Evolutionary conservation across 2,797 vertebrate genomes (phyloP), one percentile per base, ranked within the genome.

Genomic region (Urosaurus nigricauda): DNA sequence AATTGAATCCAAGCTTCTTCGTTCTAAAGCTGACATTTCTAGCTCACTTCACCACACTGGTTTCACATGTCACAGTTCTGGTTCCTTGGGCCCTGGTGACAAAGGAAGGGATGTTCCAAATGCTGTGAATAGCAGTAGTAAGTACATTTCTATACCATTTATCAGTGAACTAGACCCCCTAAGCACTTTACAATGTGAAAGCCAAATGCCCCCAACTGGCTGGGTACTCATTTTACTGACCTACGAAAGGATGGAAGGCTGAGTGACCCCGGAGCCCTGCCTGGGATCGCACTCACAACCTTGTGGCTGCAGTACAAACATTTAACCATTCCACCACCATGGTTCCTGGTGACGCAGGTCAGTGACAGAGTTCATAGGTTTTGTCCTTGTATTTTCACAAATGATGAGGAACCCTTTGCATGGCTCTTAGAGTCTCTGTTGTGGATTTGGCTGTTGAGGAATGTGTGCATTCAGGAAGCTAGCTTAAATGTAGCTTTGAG

Each of bases 401-500:
- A 40, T 79, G 82, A 16, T 47, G 43, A 79, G 43, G 51, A 58
- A 60, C 65, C 12, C 51, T 56, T 29, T 60, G 37, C 29, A 26
- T 43, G 7, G 21, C 58, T 77, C 32, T 65, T 37, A 51, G 71
- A 6, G 32, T 35, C 16, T 43, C 14, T 58, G 12, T 68, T 60
- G 65, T 43, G 32, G 65, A 43, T 58, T 81, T 77, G 58, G 40
- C 21, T 65, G 14, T 77, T 60, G 19, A 77, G 73, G n/a, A 53
- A 83, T 79, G 58, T 60, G n/a, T 26, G 29, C 58, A 73, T 63
- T 79, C 37, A 47, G 65, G 77, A 89, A 79, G 7, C 40, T 73
- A 79, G 84, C 79, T 79, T 53, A 17, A 71, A 47, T 29, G 77
- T 47, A 19, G 71, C 60, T 84, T 85, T 70, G 47, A 51, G 47